phyloP scores from a whole-genome alignment of 2,113 vertebrate species.

The Pyxicephalus adspersus region DNA sequence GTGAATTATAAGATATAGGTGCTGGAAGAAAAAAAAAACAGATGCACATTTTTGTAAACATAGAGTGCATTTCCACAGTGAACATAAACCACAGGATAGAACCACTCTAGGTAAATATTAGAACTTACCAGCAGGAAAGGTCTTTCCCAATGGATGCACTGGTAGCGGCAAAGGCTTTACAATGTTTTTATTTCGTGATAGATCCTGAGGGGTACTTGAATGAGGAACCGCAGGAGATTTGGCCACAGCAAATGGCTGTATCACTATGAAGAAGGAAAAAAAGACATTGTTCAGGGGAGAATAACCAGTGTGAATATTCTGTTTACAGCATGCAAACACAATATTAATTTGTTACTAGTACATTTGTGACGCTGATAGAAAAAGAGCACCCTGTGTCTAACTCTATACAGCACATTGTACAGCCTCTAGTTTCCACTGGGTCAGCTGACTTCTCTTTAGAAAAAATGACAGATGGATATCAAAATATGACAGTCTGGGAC shows the following conservation, averaged over 20 bases:
- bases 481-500: no score
- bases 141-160: constrained; percentile 81
- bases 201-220: constrained; percentile 84
- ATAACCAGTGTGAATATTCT: no score
- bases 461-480: no score
- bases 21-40: constrained; percentile 63
- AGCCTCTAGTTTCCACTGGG: no score
- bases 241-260: constrained; percentile 77
- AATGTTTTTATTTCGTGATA: constrained; percentile 78
- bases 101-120: constrained; percentile 34
- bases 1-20: constrained; percentile 75
- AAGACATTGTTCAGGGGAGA: background rate
- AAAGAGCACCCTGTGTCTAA: no score
- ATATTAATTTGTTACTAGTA: no score
- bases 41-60: background rate
- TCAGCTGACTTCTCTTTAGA: no score
- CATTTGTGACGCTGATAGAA: no score
- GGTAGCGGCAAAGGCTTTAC: constrained; percentile 87
- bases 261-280: constrained; percentile 76
- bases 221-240: constrained; percentile 78
- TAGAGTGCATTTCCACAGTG: background rate
- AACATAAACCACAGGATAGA: background rate
- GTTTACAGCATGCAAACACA: no score
- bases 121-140: constrained; percentile 83
- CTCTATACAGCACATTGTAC: no score